Evolutionary conservation across 2,888 invertebrate species (phyloP).

Genomic region (Drosophila anomalata): DNA sequence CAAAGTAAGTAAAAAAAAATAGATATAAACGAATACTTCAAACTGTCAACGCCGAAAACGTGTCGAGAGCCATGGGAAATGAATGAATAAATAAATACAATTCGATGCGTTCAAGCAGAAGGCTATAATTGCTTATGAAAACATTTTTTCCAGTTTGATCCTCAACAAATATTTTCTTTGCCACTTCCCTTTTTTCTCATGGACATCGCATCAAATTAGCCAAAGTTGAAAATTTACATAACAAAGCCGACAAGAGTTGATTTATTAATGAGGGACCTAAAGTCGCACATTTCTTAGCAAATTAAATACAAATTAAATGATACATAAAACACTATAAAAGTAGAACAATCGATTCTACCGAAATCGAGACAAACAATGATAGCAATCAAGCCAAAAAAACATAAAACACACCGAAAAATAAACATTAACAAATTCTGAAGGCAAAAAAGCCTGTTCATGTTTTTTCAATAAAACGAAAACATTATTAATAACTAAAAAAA

Average conservation of each 20-base stretch:
- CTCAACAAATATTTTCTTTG: conserved; percentile 28
- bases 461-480: conserved; percentile 8
- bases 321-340: conserved; percentile 23
- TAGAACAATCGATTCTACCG: conserved; percentile 22
- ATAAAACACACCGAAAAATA: conserved; percentile 7
- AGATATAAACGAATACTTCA: conserved; percentile 40
- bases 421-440: conserved; percentile 19
- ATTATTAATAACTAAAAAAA: conserved; percentile 25
- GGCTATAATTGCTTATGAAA: conserved; percentile 33
- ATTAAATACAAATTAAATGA: conserved; percentile 55
- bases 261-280: conserved; percentile 43
- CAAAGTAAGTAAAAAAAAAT: conserved; percentile 6
- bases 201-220: conserved; percentile 29
- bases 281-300: conserved; percentile 27
- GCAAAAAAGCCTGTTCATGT: conserved; percentile 28
- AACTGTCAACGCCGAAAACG: conserved; percentile 65
- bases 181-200: not conserved
- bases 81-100: conserved; percentile 30
- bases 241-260: conserved; percentile 58
- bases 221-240: conserved; percentile 55
- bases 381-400: conserved; percentile 32
- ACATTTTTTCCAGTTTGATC: conserved; percentile 15
- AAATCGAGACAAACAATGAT: conserved; percentile 20
- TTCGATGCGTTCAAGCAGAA: conserved; percentile 16
- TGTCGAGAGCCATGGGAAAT: conserved; percentile 40